Evolutionary conservation across 2,113 vertebrate genomes (phyloP).

Genomic region (Cichladusa arquata): DNA sequence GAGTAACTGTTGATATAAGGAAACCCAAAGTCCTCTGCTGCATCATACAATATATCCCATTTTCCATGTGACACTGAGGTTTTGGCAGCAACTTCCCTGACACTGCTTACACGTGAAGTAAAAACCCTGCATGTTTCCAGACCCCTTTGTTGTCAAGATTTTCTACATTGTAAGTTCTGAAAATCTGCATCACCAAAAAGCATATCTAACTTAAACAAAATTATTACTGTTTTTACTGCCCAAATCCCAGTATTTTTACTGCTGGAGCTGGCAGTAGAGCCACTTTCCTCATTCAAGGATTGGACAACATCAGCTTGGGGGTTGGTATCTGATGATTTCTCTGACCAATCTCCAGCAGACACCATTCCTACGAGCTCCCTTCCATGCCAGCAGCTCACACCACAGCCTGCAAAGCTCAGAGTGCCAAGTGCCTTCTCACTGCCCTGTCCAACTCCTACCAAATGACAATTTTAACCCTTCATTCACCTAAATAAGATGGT

Average conservation of each 20-base stretch:
- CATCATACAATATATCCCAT: not conserved
- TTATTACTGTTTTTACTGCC: not conserved
- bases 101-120: not conserved
- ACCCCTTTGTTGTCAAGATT: not conserved
- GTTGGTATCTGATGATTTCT: not conserved
- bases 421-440: not conserved
- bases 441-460: not conserved
- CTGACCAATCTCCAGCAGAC: not conserved
- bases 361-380: not conserved
- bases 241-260: not conserved
- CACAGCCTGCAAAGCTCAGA: not conserved
- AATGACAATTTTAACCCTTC: not conserved
- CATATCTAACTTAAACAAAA: not conserved
- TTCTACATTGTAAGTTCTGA: not conserved
- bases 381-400: not conserved
- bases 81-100: not conserved
- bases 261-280: not conserved
- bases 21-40: not conserved
- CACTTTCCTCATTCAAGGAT: not conserved
- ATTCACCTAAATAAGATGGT: not conserved
- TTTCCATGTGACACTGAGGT: not conserved
- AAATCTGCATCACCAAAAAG: not conserved
- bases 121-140: not conserved
- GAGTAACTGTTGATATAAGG: not conserved
- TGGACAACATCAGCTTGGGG: not conserved